These are phyloP conservation scores for Drosophila suboccidentalis DNA, from an alignment of 2,888 invertebrate species.

Conservation along the genomic window DNA sequence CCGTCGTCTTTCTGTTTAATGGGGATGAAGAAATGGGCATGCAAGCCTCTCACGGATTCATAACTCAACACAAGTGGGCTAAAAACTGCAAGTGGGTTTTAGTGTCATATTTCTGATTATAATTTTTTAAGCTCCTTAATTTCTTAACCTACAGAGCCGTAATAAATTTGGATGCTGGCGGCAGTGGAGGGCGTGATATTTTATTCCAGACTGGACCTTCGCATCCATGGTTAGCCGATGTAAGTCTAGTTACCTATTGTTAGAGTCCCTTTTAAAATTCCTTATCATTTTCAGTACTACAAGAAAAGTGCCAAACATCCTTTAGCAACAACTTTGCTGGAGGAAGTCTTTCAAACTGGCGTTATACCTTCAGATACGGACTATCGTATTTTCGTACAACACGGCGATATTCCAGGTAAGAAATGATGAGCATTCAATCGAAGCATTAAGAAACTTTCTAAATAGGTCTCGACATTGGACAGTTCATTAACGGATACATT, in stretches of 20 bases:
- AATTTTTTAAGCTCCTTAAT: neutral
- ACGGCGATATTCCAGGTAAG: slow-evolving; percentile 88
- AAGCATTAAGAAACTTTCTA: neutral
- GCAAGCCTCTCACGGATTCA: slow-evolving; percentile 90
- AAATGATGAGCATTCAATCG: too few relatives aligned
- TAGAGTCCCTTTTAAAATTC: neutral
- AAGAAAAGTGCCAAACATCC: slow-evolving; percentile 87
- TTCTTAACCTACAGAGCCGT: slow-evolving; percentile 87
- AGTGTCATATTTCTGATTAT: neutral
- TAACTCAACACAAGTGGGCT: slow-evolving; percentile 93
- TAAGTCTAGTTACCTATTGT: slow-evolving; percentile 61
- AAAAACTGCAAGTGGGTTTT: slow-evolving; percentile 87
- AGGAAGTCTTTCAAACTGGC: slow-evolving; percentile 89
- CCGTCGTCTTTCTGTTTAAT: slow-evolving; percentile 89
- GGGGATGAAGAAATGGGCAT: slow-evolving; percentile 89
- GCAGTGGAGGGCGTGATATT: slow-evolving; percentile 95
- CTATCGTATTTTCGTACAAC: slow-evolving; percentile 88
- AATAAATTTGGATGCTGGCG: slow-evolving; percentile 96
- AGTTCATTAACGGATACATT: slow-evolving; percentile 89
- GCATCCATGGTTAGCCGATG: slow-evolving; percentile 89
- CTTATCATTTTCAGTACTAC: slow-evolving; percentile 83
- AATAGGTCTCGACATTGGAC: slow-evolving; percentile 91
- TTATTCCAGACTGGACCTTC: slow-evolving; percentile 95
- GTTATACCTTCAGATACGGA: slow-evolving; percentile 90
- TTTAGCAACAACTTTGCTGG: slow-evolving; percentile 87